Evolutionary conservation across 2,113 vertebrate genomes (phyloP), one percentile per base, ranked within the genome.

Genomic region (Microcebus tavaratra): DNA sequence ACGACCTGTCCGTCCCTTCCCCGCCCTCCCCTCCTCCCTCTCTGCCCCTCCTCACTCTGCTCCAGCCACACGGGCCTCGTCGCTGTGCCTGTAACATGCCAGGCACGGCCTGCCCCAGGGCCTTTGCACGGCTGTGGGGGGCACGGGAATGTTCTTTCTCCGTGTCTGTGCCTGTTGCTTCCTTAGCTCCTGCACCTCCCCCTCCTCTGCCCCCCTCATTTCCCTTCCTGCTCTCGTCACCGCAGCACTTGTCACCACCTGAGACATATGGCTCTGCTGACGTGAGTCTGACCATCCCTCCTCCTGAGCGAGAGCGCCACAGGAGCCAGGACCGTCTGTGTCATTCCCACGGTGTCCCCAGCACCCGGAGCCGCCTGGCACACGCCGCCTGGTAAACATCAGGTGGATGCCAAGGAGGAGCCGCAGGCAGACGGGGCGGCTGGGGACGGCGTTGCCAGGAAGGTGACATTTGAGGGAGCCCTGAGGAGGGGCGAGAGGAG

Each of bases 1-100:
- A 0, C 0, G 0, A 8, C 81, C 61, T 65, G 20, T 50, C 27
- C 0, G 0, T 31, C 11, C 45, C 59, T 10, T 34, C 12, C 82
- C 29, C 1, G 0, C 20, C 7, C n/a, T 27, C 18, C 7, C 34
- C 17, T 34, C 27, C 1, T 29, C 5, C 3, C 73, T 50, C 15
- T n/a, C 36, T 67, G 5, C 18, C 9, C 34, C 17, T 34, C 27
- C 1, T 29, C 5, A 2, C 73, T 50, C 82, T 68, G 45, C 45
- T 59, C 3, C 53, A n/a, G 57, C 31, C 50, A 13, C 20, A 9
- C 0, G 0, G 81, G 18, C 61, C 63, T 48, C 72, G 11, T 61
- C 0, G 0, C 39, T 18, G 14, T 15, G 45, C 20, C 45, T 63
- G 23, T 20, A 6, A 31, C 65, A 14, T 4, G 0, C 18, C 17